Base-by-base conservation (phyloP, 2,797 vertebrate species). In the Peromyscus nudipes region DNA sequence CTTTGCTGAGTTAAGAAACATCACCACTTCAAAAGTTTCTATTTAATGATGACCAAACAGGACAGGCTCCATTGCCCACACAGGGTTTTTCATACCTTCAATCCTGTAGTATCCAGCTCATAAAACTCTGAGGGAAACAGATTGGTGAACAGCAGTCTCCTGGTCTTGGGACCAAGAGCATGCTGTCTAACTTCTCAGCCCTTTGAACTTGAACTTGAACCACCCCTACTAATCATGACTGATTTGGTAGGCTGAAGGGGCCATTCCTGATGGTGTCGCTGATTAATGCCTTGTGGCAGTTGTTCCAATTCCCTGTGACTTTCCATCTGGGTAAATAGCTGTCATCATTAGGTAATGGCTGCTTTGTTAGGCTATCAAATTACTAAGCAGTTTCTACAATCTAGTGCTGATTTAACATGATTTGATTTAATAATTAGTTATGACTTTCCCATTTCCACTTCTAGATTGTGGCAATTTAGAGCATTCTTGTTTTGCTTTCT, bases 241-340 rank as follows among this genome's bases (percentile, higher is more conserved):
- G 95, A 97, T 88, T 89, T 94, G 83, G 43, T 83, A 76, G 52
- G 69, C 93, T 85, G 71, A 88, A 96, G 94, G 92, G 88, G 84
- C 80, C 89, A 89, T 96, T 95, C 69, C 92, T 96, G 92, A 89
- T 94, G 92, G 94, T 93, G 92, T 91, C 89, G 94, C 95, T 97
- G 96, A 97, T 97, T 97, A 98, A 97, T 97, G 91, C 95, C 67
- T 73, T 96, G 85, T 94, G 92, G 88, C 95, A 95, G 91, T 86
- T 60, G 57, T 87, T 94, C 88, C 89, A 94, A 92, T 94, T 94
- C 94, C 96, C 94, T 96, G 89, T 96, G 96, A 96, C 93, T 97
- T 97, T 93, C 95, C 96, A 98, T 97, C 96, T 97, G 96, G 85
- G 85, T 96, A 96, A 98, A 97, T 97, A 96, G 95, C 96, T 97